Evolutionary conservation across 2,797 vertebrate genomes (phyloP).

Genomic region (Catamblyrhynchus diadema): DNA sequence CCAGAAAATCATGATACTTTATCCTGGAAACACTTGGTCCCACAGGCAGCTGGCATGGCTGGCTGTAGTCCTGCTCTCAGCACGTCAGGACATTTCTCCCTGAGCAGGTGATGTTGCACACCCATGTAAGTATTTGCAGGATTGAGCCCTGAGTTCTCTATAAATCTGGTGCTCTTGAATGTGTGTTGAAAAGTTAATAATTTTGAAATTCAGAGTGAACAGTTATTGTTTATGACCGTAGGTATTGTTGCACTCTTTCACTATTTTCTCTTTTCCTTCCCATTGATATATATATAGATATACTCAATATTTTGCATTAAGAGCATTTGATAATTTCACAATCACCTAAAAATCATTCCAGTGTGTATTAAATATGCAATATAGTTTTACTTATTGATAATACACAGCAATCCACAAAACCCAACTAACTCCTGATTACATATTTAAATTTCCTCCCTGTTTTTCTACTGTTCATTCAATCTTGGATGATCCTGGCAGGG

Average conservation of each 20-base stretch:
- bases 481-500: conserved; percentile 93
- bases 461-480: conserved; percentile 90
- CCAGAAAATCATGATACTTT: not conserved
- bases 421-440: conserved; percentile 81
- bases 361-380: conserved; percentile 62
- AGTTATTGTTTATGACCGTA: conserved; percentile 40
- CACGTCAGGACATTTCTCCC: not conserved
- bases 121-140: conserved; percentile 28
- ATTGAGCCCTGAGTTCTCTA: not conserved
- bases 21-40: conserved; percentile 43
- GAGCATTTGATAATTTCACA: conserved; percentile 47
- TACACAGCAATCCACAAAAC: conserved; percentile 69
- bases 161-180: conserved; percentile 8
- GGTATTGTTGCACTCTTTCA: conserved; percentile 35
- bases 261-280: conserved; percentile 62
- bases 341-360: conserved; percentile 56
- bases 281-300: not conserved
- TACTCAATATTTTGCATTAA: conserved; percentile 42
- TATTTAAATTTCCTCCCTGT: conserved; percentile 91
- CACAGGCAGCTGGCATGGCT: not conserved
- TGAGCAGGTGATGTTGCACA: not conserved
- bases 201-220: conserved; percentile 44
- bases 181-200: not conserved
- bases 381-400: conserved; percentile 68
- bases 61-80: not conserved